These are phyloP conservation scores for Perizoma affinitatum DNA, from an alignment of 2,888 invertebrate species.

Conservation along the genomic window DNA sequence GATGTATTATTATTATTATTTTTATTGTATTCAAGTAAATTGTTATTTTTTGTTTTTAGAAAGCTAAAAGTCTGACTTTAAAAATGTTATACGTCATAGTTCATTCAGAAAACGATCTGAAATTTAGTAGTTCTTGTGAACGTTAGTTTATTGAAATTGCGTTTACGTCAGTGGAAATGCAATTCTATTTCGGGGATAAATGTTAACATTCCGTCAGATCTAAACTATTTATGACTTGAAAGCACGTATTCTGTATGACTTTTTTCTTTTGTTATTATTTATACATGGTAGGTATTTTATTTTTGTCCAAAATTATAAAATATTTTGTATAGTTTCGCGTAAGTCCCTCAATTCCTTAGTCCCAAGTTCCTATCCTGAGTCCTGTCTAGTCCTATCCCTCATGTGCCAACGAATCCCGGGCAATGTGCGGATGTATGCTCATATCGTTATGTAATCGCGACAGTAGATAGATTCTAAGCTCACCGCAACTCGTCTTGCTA, in stretches of 20 bases:
- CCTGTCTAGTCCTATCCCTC: slow-evolving; percentile 80
- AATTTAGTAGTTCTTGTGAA: slow-evolving; percentile 68
- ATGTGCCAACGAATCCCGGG: slow-evolving; percentile 78
- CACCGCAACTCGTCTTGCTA: slow-evolving; percentile 1
- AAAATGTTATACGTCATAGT: slow-evolving; percentile 74
- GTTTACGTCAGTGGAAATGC: slow-evolving; percentile 16
- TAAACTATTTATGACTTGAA: slow-evolving; percentile 63
- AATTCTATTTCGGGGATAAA: slow-evolving; percentile 68
- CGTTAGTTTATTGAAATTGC: slow-evolving; percentile 50
- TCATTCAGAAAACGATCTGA: slow-evolving; percentile 72
- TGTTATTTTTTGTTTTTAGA: slow-evolving; percentile 74
- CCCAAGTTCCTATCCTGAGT: slow-evolving; percentile 72
- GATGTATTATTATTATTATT: slow-evolving; percentile 80
- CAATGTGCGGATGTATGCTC: slow-evolving; percentile 58
- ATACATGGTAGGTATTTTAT: slow-evolving; percentile 34
- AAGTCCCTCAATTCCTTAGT: slow-evolving; percentile 56
- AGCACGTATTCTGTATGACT: slow-evolving; percentile 46
- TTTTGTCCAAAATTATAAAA: slow-evolving; percentile 33
- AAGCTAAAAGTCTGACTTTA: slow-evolving; percentile 83
- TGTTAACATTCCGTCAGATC: slow-evolving; percentile 76
- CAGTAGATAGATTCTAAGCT: slow-evolving; percentile 16
- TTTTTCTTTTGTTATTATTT: slow-evolving; percentile 41
- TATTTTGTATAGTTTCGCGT: slow-evolving; percentile 29
- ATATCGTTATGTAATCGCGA: slow-evolving; percentile 22
- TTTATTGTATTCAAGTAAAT: slow-evolving; percentile 80